A percentile compares a stretch with the other conserved stretches of the same genome.
Conservation (phyloP, 2,888 invertebrate genomes). For the Siphlonurus alternatus region DNA sequence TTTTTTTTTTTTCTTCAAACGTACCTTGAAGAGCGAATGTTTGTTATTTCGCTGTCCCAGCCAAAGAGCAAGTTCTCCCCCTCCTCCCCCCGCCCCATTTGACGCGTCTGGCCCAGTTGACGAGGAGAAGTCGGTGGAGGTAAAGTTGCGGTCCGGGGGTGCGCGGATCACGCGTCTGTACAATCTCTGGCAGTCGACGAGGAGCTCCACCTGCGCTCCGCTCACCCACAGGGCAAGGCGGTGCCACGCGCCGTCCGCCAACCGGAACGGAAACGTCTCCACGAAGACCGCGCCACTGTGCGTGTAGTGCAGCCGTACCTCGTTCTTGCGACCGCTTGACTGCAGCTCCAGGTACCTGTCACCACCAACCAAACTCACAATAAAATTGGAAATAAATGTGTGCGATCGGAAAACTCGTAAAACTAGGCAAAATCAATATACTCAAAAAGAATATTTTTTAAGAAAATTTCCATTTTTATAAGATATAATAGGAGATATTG, state of each 20-base stretch:
- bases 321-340: slow-evolving; percentile 75
- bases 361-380: too few species aligned
- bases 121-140: slow-evolving; percentile 20
- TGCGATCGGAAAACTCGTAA: not conserved
- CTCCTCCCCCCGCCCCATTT: not conserved
- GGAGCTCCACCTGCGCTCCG: slow-evolving; percentile 64
- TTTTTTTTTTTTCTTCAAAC: not conserved
- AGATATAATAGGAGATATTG: not conserved
- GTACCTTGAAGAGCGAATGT: slow-evolving; percentile 76
- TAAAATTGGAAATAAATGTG: slow-evolving; percentile 15
- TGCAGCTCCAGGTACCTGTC: slow-evolving; percentile 78
- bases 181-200: slow-evolving; percentile 72
- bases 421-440: not conserved
- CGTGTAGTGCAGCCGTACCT: slow-evolving; percentile 69
- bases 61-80: slow-evolving; percentile 61
- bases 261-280: slow-evolving; percentile 72
- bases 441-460: not conserved
- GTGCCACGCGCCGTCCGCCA: slow-evolving; percentile 82
- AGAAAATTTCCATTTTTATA: not conserved
- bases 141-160: slow-evolving; percentile 60
- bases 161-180: slow-evolving; percentile 55
- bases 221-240: slow-evolving; percentile 59
- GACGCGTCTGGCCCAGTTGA: not conserved
- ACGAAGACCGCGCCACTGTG: slow-evolving; percentile 44
- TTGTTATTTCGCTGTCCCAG: slow-evolving; percentile 73